A percentile compares a stretch with the other conserved stretches of the same genome.
These are phyloP conservation scores for Muscidifurax raptorellus DNA, from an alignment of 1,140 invertebrate genomes.

Conservation along the genomic window DNA sequence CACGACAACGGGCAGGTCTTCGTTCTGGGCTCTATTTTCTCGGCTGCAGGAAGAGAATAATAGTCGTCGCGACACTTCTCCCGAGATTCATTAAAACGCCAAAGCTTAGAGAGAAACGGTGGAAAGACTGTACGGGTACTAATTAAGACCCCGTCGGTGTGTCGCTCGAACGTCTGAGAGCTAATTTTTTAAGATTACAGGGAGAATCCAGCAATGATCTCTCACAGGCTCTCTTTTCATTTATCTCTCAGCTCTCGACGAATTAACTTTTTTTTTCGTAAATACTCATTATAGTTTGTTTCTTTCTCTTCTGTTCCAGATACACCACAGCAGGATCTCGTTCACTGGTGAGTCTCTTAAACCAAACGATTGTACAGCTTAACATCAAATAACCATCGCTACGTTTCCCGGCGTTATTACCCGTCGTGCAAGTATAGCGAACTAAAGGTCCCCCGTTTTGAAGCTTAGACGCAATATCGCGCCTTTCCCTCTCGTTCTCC, in stretches of 20 bases:
- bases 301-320: slow-evolving; percentile 28
- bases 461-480: neutral
- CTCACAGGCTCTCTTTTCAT: slow-evolving; percentile 3
- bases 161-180: slow-evolving; percentile 19
- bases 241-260: neutral
- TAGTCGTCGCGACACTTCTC: neutral
- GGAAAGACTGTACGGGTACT: slow-evolving; percentile 18
- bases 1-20: neutral
- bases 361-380: neutral
- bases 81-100: slow-evolving; percentile 48
- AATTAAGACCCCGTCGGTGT: slow-evolving; percentile 54
- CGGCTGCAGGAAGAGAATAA: neutral
- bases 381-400: neutral
- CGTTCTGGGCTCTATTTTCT: slow-evolving; percentile 6
- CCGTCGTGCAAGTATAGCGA: neutral
- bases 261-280: slow-evolving; percentile 32
- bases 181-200: slow-evolving; percentile 62
- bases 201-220: slow-evolving; percentile 54
- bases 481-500: neutral
- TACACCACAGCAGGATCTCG: slow-evolving; percentile 40
- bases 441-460: neutral
- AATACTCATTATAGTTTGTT: slow-evolving; percentile 27
- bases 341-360: slow-evolving; percentile 15
- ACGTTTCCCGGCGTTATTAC: neutral
- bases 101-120: slow-evolving; percentile 29